phyloP scores from a whole-genome alignment of 2,888 invertebrate genomes.

The Cheilosia urbana region DNA sequence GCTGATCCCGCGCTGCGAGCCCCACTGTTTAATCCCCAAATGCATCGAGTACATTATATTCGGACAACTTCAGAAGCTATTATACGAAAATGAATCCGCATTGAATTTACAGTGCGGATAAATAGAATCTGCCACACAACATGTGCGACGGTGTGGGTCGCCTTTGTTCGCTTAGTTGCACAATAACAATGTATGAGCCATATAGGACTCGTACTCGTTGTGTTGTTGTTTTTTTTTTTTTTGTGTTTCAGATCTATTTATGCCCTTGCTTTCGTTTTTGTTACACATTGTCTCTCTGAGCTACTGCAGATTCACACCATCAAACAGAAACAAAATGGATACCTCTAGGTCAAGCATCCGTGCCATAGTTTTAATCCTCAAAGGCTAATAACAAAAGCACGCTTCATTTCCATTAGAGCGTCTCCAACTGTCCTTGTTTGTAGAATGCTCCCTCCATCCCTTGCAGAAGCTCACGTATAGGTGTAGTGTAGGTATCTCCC shows the following conservation, averaged over 20 bases:
- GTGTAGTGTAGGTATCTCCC: background rate
- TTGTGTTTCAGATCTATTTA: background rate
- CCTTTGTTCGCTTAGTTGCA: conserved; percentile 45
- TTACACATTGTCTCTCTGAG: background rate
- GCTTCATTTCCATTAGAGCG: background rate
- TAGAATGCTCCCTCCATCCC: background rate
- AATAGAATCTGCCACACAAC: conserved; percentile 11
- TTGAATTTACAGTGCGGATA: conserved; percentile 62
- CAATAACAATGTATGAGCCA: conserved; percentile 40
- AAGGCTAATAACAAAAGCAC: conserved; percentile 36
- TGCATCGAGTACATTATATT: conserved; percentile 10
- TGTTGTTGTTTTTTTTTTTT: background rate
- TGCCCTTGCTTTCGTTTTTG: background rate
- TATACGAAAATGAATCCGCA: conserved; percentile 64
- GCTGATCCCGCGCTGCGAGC: background rate
- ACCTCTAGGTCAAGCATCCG: background rate
- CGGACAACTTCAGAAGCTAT: conserved; percentile 44
- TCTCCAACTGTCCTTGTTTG: background rate
- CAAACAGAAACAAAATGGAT: conserved; percentile 2
- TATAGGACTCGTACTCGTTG: background rate
- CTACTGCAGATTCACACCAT: background rate
- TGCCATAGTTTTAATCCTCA: conserved; percentile 12
- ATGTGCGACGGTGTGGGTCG: conserved; percentile 2
- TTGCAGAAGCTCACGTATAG: background rate
- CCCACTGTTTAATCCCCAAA: conserved; percentile 38